Percentiles rank a stretch among this genome's conserved stretches.
Conservation (phyloP, 2,797 vertebrate genomes). For the Potorous gilbertii region DNA sequence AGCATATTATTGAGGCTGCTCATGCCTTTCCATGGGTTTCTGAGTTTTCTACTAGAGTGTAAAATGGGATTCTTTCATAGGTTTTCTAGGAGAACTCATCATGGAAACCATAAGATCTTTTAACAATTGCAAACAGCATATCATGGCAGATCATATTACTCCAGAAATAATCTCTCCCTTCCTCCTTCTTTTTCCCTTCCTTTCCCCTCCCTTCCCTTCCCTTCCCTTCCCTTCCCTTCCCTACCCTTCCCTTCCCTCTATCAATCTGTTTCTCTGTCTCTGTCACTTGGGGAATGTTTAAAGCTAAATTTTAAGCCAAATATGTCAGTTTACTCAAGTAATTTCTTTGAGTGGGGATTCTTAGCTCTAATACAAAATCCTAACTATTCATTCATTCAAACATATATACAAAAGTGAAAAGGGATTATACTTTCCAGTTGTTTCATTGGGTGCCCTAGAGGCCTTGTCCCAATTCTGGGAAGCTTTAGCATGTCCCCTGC, state of each 20-base stretch:
- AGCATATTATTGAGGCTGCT: background rate
- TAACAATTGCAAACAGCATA: background rate
- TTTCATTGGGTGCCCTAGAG: background rate
- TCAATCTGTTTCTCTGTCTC: background rate
- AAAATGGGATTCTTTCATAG: background rate
- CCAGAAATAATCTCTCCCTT: background rate
- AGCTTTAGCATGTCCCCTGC: background rate
- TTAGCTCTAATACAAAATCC: background rate
- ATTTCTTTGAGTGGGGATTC: background rate
- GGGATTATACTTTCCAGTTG: background rate
- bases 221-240: too few species aligned
- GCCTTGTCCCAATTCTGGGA: background rate
- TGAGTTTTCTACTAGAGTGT: background rate
- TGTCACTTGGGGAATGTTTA: background rate
- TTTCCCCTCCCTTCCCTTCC: background rate
- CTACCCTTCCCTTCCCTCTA: rapidly evolving
- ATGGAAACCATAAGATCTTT: background rate
- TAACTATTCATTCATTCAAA: background rate
- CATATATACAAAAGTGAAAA: background rate
- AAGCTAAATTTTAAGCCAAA: background rate
- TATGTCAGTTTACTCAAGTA: background rate
- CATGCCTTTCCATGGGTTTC: background rate
- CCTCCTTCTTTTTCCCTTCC: too few species aligned
- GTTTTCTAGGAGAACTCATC: background rate
- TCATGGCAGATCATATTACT: background rate